Evolutionary conservation across 2,888 invertebrate species (phyloP), one percentile per base, ranked within the genome.

Genomic region (Apodemia zela): DNA sequence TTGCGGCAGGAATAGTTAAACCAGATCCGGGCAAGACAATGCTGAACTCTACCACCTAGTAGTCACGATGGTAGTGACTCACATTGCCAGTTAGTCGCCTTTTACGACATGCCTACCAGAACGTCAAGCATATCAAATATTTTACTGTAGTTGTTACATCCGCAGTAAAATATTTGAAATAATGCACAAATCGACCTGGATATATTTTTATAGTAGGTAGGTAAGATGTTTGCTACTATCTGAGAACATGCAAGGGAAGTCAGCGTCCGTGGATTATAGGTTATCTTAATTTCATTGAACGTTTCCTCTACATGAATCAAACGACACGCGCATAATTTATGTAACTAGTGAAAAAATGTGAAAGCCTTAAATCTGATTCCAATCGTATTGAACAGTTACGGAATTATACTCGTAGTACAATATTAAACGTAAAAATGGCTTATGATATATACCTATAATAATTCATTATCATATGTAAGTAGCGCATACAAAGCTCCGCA

Each of bases 321-420:
- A 25, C 5, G 25, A 54, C 15, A 54, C 54, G 25, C 25, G 25
- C 6, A 54, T 54, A 54, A 54, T 54, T 54, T 54, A 54, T 54
- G 15, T 54, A 54, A 54, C 15, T 54, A 25, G 25, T 15, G 54
- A 54, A 54, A 54, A 54, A 54, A 54, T 54, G 25, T 54, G 54
- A 54, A 54, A 54, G 54, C 54, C 54, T 29, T 25, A 54, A 25
- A 18, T 54, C 6, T 15, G 21, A n/a, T 54, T 21, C 54, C 15
- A 1, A 13, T 54, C 54, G 54, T 21, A 21, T 54, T 54, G 25
- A 54, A 54, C 15, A 5, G 7, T n/a, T 4, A n/a, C 7, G 45
- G 45, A 7, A 45, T 3, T n/a, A n/a, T n/a, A n/a, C n/a, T n/a
- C n/a, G n/a, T n/a, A n/a, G n/a, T n/a, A 42, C 4, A 15, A 42